Base-by-base conservation (phyloP, 2,888 invertebrate species). In the Volucella bombylans region DNA sequence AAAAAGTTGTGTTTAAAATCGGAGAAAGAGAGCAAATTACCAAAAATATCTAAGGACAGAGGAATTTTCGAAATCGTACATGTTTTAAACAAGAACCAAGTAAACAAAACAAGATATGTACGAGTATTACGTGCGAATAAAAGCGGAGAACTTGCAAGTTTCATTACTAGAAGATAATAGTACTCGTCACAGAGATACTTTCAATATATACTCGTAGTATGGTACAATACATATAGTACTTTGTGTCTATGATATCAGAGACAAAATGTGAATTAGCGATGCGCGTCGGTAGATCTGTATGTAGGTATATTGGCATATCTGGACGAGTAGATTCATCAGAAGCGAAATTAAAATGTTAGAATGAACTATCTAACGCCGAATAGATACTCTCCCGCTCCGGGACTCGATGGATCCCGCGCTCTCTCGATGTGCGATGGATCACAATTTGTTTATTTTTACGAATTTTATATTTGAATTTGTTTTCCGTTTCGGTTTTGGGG, bases 401-500 rank as follows among this genome's bases (percentile, higher is more conserved):
- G 11, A 62, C 52, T 41, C 54, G 47, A 61, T 47, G 55, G 54
- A 41, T 49, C 38, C 41, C 54, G 31, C 31, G 31, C 31, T 31
- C 31, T 31, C 31, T 6, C 31, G 49, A 77, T 50, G 61, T 47
- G 23, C 14, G 43, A 62, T 76, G 45, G 39, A 61, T 61, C 52
- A 61, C 38, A 43, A 62, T 54, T 76, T 69, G 77, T 62, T 77
- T 69, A 69, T 62, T 77, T 77, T 49, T 54, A 69, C 38, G 45
- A 61, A 68, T 43, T 61, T 31, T 61, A n/a, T 61, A 31, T 61
- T 71, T 71, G 41, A 57, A 41, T 68, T 59, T 38, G 52, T 61
- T 59, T 59, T 76, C 23, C 10, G n/a, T 59, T 69, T 77, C 39
- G 18, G 31, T 31, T 31, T 31, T 31, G 31, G 31, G 4, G 31